Evolutionary conservation across 2,888 invertebrate species (phyloP).

Genomic region (Didymodactylos carnosus): DNA sequence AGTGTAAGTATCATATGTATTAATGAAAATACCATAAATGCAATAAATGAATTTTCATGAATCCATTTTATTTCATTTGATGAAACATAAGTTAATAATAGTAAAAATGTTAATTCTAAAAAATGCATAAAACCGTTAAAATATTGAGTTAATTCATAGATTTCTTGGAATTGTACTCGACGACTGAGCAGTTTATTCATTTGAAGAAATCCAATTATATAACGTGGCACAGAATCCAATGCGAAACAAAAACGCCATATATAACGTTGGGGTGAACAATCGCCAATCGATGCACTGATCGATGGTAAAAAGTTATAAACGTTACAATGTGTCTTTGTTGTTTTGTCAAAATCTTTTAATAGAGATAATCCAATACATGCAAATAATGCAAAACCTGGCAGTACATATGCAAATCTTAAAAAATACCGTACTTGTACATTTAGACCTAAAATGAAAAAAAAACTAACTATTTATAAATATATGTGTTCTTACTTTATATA

Average conservation of each 20-base stretch:
- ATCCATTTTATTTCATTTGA: slow-evolving; percentile 4
- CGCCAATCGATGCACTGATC: neutral
- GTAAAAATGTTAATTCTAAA: slow-evolving; percentile 2
- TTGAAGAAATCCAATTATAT: slow-evolving; percentile 4
- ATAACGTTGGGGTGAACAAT: slow-evolving; percentile 5
- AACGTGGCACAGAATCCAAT: neutral
- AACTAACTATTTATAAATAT: neutral
- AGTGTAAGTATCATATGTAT: slow-evolving; percentile 1
- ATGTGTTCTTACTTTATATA: too few relatives aligned
- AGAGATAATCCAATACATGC: neutral
- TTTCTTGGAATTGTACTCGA: neutral
- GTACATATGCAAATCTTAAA: neutral
- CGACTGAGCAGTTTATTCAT: neutral
- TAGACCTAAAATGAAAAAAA: neutral
- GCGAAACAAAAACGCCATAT: slow-evolving; percentile 8
- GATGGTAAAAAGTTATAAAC: slow-evolving; percentile 4
- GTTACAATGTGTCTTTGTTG: slow-evolving; percentile 5
- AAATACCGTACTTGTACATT: neutral
- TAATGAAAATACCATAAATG: slow-evolving; percentile 3
- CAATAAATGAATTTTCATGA: neutral
- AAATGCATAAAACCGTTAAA: neutral
- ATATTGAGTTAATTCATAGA: neutral
- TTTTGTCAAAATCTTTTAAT: neutral
- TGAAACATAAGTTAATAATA: slow-evolving; percentile 5
- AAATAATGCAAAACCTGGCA: slow-evolving; percentile 2